Conservation (phyloP, 2,797 vertebrate species). For the Pogoniulus pusillus region DNA sequence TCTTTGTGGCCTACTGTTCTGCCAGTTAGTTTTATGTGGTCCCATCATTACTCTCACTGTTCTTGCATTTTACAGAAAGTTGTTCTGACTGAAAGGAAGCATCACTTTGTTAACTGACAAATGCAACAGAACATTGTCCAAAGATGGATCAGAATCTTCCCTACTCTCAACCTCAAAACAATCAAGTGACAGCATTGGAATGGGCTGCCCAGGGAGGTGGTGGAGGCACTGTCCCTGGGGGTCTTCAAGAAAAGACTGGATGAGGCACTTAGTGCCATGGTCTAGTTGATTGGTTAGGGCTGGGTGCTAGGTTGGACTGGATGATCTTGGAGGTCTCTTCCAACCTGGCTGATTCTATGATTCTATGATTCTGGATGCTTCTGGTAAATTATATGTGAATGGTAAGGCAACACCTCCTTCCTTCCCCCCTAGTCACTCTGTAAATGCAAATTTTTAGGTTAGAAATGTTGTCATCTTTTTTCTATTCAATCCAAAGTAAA, state of each 20-base stretch:
- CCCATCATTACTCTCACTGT: neutral
- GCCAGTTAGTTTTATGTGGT: neutral
- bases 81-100: neutral
- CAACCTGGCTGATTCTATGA: too few relatives aligned
- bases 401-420: neutral
- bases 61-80: neutral
- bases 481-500: neutral
- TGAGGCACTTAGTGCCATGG: too few relatives aligned
- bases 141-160: neutral
- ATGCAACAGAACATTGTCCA: neutral
- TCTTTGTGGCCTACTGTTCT: neutral
- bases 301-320: too few relatives aligned
- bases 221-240: too few relatives aligned
- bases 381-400: neutral
- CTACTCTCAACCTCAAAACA: neutral
- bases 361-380: too few relatives aligned
- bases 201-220: too few relatives aligned
- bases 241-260: too few relatives aligned
- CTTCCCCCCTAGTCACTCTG: fast-evolving
- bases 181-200: neutral
- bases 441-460: neutral
- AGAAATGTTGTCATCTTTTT: neutral
- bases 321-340: too few relatives aligned
- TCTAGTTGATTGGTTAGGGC: too few relatives aligned
- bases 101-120: neutral